phyloP scores from a whole-genome alignment of 2,888 invertebrate genomes.

The Stenurella melanura region DNA sequence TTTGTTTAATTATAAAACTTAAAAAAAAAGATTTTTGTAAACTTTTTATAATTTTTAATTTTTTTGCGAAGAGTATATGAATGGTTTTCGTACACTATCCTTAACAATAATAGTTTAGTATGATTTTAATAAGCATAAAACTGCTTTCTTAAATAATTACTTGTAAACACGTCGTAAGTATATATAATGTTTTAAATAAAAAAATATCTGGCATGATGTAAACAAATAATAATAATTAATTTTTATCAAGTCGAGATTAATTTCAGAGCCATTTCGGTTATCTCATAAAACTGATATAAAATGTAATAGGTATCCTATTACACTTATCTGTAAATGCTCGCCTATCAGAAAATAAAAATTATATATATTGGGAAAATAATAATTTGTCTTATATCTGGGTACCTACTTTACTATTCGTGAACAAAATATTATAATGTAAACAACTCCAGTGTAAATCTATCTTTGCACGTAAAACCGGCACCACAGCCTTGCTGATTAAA shows the following conservation, averaged over 20 bases:
- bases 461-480: constrained; percentile 61
- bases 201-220: no score
- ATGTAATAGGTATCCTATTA: neutral
- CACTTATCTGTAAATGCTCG: neutral
- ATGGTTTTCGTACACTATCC: no score
- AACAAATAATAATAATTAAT: neutral
- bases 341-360: neutral
- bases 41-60: no score
- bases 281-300: neutral
- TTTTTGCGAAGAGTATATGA: no score
- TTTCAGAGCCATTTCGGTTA: neutral
- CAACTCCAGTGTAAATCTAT: constrained; percentile 55
- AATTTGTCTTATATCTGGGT: neutral
- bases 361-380: neutral
- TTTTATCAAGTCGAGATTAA: neutral
- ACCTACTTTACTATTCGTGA: neutral
- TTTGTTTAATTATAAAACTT: no score
- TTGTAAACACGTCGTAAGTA: no score
- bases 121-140: no score
- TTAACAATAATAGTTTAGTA: no score
- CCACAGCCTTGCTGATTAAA: constrained; percentile 63
- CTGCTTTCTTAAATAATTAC: no score
- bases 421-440: constrained; percentile 37
- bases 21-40: no score
- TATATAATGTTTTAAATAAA: no score